Evolutionary conservation across 2,797 vertebrate species (phyloP).

Genomic region (Leptoclinus maculatus): DNA sequence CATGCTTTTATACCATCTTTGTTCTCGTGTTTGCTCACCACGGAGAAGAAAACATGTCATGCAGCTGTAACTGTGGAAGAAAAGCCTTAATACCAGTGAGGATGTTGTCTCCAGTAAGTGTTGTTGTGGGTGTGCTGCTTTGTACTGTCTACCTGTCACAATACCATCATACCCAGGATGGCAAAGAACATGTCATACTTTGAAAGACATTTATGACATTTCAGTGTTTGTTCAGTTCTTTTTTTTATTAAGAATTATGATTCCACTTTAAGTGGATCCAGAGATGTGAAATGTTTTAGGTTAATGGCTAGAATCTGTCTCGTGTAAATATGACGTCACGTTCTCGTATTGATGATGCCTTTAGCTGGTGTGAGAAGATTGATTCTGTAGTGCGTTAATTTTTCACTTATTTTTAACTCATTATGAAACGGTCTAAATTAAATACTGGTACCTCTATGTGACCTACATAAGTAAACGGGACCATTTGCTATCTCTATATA

Average conservation of each 20-base stretch:
- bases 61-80: not conserved
- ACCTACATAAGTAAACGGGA: too few relatives aligned
- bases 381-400: too few relatives aligned
- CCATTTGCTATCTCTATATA: too few relatives aligned
- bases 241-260: not conserved
- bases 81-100: not conserved
- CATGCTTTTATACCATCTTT: conserved; percentile 43
- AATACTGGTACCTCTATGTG: too few relatives aligned
- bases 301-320: too few relatives aligned
- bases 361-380: too few relatives aligned
- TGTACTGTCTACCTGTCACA: not conserved
- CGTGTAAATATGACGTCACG: too few relatives aligned
- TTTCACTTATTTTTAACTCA: too few relatives aligned
- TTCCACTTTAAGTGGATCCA: not conserved
- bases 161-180: not conserved
- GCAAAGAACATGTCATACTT: not conserved
- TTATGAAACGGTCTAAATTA: too few relatives aligned
- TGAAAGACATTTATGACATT: not conserved
- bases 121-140: not conserved
- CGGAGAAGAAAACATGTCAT: conserved; percentile 18
- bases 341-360: too few relatives aligned
- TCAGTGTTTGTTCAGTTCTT: not conserved
- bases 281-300: not conserved
- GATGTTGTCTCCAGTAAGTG: not conserved
- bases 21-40: conserved; percentile 21